Conservation (phyloP, 92 coral and sea anemone species). For the Bergia puertoricense region DNA sequence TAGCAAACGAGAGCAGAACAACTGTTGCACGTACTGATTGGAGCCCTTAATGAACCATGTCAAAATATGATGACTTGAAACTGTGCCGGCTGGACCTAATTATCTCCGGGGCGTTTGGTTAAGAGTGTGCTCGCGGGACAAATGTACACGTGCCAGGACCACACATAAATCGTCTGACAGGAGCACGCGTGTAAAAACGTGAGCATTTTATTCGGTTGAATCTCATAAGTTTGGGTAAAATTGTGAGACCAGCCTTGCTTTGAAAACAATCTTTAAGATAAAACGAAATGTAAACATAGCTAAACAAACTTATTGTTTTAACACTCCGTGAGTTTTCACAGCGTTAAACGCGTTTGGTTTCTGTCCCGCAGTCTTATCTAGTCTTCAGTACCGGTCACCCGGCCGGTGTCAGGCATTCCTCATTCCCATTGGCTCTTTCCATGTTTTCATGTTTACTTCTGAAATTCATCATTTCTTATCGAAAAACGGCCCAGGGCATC, state of each 20-base stretch:
- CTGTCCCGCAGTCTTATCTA: conserved; percentile 19
- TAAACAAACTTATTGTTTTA: conserved; percentile 28
- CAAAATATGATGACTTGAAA: conserved; percentile 27
- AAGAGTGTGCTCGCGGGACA: background rate
- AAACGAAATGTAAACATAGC: conserved; percentile 31
- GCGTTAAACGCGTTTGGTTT: conserved; percentile 14
- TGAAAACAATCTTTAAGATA: conserved; percentile 18
- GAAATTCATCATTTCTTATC: conserved; percentile 32
- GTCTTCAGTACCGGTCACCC: conserved; percentile 2
- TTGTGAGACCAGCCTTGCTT: conserved; percentile 9
- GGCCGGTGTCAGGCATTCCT: conserved; percentile 2
- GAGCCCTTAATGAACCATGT: conserved; percentile 32
- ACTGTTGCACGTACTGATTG: conserved; percentile 7
- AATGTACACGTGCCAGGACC: conserved; percentile 31
- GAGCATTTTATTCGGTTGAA: background rate
- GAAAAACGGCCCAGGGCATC: conserved; percentile 37
- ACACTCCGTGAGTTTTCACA: conserved; percentile 17
- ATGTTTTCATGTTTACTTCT: background rate
- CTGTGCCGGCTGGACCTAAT: conserved; percentile 15
- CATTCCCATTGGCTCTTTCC: conserved; percentile 29
- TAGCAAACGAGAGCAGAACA: conserved; percentile 34
- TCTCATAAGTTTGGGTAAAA: background rate
- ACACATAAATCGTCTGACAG: conserved; percentile 9
- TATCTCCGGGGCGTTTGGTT: conserved; percentile 20
- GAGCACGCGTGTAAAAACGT: background rate